Conservation (phyloP, 2,888 invertebrate genomes). For the Girardia tigrina region DNA sequence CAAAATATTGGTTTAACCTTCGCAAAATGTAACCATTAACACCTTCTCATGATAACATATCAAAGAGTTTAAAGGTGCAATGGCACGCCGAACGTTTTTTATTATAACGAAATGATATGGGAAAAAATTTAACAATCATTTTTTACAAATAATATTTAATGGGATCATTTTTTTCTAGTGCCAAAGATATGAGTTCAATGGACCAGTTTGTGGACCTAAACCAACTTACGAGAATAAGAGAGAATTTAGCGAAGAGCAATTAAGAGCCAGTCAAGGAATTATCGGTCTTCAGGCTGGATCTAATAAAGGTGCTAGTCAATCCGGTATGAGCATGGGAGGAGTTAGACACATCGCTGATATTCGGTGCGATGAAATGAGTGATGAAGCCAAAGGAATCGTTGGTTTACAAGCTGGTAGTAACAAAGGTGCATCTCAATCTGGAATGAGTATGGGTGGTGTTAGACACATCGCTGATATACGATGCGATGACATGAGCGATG, state of each 20-base stretch:
- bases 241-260: conserved; percentile 45
- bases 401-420: conserved; percentile 43
- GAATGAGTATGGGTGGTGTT: conserved; percentile 39
- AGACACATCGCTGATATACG: conserved; percentile 39
- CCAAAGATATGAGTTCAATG: conserved; percentile 45
- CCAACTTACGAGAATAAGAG: conserved; percentile 43
- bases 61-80: too few relatives aligned
- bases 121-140: too few relatives aligned
- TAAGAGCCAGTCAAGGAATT: conserved; percentile 40
- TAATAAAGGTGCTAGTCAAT: conserved; percentile 34
- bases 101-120: too few relatives aligned
- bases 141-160: too few relatives aligned
- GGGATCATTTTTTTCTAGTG: too few relatives aligned
- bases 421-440: conserved; percentile 41
- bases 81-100: too few relatives aligned
- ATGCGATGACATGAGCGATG: conserved; percentile 21
- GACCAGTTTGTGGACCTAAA: conserved; percentile 45
- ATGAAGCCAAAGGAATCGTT: conserved; percentile 40
- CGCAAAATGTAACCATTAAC: too few relatives aligned
- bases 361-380: conserved; percentile 39
- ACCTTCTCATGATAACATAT: too few relatives aligned
- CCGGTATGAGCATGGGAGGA: conserved; percentile 36
- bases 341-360: conserved; percentile 36
- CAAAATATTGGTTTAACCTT: too few relatives aligned
- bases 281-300: conserved; percentile 36